Conservation (phyloP, 2,797 vertebrate genomes). For the Acipenser oxyrinchus region DNA sequence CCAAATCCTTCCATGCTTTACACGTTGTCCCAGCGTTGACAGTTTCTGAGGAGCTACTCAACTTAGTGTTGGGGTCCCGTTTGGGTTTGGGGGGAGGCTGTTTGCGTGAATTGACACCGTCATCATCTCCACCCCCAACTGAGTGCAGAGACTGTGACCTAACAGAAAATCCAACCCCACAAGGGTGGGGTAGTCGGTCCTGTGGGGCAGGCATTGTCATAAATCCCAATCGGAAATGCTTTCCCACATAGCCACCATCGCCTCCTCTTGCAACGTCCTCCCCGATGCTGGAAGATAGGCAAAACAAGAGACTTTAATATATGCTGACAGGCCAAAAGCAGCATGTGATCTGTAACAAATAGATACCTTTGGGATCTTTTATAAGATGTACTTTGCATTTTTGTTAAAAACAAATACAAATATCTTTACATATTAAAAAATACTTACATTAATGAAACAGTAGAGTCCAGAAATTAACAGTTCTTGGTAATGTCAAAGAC, state of each 20-base stretch:
- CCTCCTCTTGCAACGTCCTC: constrained; percentile 77
- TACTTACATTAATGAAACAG: too few species aligned
- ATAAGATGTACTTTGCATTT: too few species aligned
- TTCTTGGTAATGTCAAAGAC: too few species aligned
- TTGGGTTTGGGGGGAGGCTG: constrained; percentile 95
- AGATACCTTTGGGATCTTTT: too few species aligned
- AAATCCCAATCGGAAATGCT: constrained; percentile 92
- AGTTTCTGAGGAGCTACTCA: constrained; percentile 93
- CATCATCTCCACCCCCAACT: constrained; percentile 85
- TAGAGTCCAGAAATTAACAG: too few species aligned
- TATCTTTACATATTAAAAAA: too few species aligned
- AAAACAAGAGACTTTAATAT: not conserved
- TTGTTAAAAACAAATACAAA: too few species aligned
- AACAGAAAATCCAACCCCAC: constrained; percentile 82
- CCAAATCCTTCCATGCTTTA: constrained; percentile 61
- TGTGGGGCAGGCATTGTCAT: constrained; percentile 90
- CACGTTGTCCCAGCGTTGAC: constrained; percentile 77
- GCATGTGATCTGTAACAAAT: too few species aligned
- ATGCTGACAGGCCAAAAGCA: too few species aligned
- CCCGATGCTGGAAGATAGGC: constrained; percentile 63
- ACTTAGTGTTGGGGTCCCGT: constrained; percentile 91
- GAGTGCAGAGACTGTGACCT: constrained; percentile 96
- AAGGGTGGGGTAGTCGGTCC: constrained; percentile 78
- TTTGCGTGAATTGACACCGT: constrained; percentile 82
- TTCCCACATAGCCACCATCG: constrained; percentile 75